Percentiles rank a stretch among this genome's conserved stretches.
phyloP scores from a whole-genome alignment of 1,140 invertebrate genomes.

The Bombyx mori region DNA sequence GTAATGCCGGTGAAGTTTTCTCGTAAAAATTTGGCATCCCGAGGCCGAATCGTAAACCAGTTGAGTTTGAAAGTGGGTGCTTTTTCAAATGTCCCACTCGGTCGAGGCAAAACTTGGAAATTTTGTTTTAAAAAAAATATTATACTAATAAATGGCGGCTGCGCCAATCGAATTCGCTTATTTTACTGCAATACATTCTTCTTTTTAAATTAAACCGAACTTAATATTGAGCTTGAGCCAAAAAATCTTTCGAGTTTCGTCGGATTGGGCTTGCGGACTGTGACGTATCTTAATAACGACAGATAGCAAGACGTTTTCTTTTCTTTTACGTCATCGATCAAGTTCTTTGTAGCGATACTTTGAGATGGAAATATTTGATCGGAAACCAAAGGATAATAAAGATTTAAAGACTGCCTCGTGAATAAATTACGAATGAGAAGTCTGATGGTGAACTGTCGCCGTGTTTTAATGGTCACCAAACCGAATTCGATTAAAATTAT shows the following conservation, averaged over 20 bases:
- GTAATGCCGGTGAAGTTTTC: slow-evolving; percentile 42
- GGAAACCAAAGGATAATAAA: too few relatives aligned
- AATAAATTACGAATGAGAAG: too few relatives aligned
- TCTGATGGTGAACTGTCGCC: too few relatives aligned
- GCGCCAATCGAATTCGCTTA: slow-evolving; percentile 19
- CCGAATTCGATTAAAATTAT: too few relatives aligned
- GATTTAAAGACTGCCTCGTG: too few relatives aligned
- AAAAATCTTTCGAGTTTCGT: slow-evolving; percentile 8
- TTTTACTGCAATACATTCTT: slow-evolving; percentile 20
- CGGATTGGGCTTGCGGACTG: not conserved
- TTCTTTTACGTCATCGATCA: too few relatives aligned
- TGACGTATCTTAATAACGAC: not conserved
- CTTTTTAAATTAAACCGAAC: slow-evolving; percentile 23
- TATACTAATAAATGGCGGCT: slow-evolving; percentile 32
- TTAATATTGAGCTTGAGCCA: slow-evolving; percentile 13
- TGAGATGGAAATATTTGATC: too few relatives aligned
- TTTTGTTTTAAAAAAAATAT: slow-evolving; percentile 20
- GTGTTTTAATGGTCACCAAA: too few relatives aligned
- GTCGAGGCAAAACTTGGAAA: slow-evolving; percentile 26
- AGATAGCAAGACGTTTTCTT: not conserved
- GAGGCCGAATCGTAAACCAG: slow-evolving; percentile 33
- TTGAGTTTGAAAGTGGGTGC: slow-evolving; percentile 22
- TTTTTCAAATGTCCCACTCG: slow-evolving; percentile 29
- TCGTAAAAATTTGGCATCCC: slow-evolving; percentile 41
- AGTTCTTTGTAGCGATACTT: too few relatives aligned